These are phyloP conservation scores for Astreopora myriophthalma DNA, from an alignment of 64 coral and sea anemone genomes.

Conservation along the genomic window DNA sequence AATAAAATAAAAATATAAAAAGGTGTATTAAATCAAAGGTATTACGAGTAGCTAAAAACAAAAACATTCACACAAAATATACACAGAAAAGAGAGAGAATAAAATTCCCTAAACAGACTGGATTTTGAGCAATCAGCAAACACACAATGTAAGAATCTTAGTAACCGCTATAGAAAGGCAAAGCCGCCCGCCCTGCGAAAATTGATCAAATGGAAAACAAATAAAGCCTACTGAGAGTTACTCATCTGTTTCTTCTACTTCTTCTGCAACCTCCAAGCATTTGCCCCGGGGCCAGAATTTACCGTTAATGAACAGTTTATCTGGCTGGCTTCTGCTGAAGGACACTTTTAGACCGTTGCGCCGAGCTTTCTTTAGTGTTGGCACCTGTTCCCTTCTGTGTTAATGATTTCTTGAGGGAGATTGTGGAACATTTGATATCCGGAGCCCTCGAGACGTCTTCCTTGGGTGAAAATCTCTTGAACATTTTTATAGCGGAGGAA, in stretches of 20 bases:
- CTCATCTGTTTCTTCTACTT: background rate
- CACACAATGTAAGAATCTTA: no score
- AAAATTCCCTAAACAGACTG: no score
- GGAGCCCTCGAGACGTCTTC: background rate
- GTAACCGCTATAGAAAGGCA: no score
- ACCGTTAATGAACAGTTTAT: conserved; percentile 39
- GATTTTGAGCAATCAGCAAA: no score
- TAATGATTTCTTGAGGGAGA: conserved; percentile 13
- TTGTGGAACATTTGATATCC: background rate
- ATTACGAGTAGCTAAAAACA: no score
- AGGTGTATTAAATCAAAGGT: no score
- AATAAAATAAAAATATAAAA: no score
- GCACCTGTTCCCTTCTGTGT: background rate
- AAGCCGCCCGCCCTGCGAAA: no score
- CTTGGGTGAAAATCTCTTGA: background rate
- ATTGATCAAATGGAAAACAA: no score
- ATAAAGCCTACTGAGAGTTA: background rate
- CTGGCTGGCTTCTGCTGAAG: conserved; percentile 32
- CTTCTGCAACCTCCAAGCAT: background rate
- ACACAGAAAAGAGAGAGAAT: no score
- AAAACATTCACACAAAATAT: no score
- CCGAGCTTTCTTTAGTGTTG: background rate
- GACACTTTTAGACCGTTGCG: background rate
- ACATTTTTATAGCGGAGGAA: background rate
- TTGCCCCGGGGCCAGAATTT: conserved; percentile 9